A percentile compares a stretch with the other conserved stretches of the same genome.
phyloP scores from a whole-genome alignment of 1,140 invertebrate species.

The Medauroidea extradentata region DNA sequence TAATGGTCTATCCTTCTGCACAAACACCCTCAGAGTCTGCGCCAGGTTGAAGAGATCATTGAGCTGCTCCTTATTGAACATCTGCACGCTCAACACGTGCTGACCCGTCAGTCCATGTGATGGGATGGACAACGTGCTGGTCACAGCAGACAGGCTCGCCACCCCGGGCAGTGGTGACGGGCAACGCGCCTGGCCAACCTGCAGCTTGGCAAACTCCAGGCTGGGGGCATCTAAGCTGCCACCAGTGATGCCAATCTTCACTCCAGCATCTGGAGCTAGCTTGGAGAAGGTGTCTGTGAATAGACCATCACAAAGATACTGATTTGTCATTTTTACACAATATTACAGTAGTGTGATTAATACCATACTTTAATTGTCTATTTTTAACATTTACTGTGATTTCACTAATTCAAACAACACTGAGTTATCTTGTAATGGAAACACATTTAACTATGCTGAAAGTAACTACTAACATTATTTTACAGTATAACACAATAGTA shows the following conservation, averaged over 20 bases:
- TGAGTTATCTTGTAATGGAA: no score
- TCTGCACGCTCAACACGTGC: slow-evolving; percentile 79
- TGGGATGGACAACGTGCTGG: slow-evolving; percentile 41
- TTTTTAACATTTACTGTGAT: no score
- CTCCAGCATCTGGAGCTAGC: slow-evolving; percentile 17
- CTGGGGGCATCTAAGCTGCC: background rate
- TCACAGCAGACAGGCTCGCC: no score
- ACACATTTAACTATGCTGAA: no score
- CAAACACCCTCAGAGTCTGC: slow-evolving; percentile 74
- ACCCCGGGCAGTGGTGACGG: background rate
- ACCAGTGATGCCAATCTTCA: background rate
- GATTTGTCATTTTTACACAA: background rate
- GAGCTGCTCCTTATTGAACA: slow-evolving; percentile 85
- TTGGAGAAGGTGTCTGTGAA: slow-evolving; percentile 28
- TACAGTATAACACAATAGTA: no score
- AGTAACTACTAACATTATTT: no score
- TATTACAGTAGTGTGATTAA: no score
- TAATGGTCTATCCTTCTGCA: slow-evolving; percentile 76
- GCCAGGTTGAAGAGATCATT: slow-evolving; percentile 94
- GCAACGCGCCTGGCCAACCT: background rate
- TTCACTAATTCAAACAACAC: no score
- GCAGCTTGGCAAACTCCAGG: slow-evolving; percentile 1
- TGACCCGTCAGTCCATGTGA: slow-evolving; percentile 62
- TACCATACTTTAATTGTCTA: no score
- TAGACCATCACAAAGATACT: background rate